A percentile compares a stretch with the other conserved stretches of the same genome.
Evolutionary conservation across 1,140 invertebrate species (phyloP).

Genomic region (Drosophila lini): DNA sequence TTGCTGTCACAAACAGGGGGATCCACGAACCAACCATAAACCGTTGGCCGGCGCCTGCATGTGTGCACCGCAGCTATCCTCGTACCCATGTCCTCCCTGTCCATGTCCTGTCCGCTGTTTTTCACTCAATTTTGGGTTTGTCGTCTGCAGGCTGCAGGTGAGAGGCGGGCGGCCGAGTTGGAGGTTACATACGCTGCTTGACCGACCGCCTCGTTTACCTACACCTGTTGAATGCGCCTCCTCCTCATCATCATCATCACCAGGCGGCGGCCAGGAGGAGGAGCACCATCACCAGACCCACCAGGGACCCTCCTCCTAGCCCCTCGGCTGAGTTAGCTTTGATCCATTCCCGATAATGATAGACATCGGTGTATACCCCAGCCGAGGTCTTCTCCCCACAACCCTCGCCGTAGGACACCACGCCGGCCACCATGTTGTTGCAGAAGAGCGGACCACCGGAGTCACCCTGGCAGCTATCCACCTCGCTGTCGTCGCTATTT

Average conservation of each 20-base stretch:
- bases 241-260: neutral
- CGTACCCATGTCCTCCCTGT: neutral
- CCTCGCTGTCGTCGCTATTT: constrained; percentile 33
- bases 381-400: constrained; percentile 88
- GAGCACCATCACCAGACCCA: too few relatives aligned
- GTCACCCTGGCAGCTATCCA: constrained; percentile 72
- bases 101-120: constrained; percentile 29
- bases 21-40: constrained; percentile 48
- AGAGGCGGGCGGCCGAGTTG: neutral
- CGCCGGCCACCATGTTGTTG: constrained; percentile 84
- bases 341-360: constrained; percentile 86
- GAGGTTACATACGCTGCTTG: neutral
- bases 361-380: constrained; percentile 90
- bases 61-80: constrained; percentile 41
- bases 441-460: constrained; percentile 72
- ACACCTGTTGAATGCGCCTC: constrained; percentile 14
- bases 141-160: constrained; percentile 48
- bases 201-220: neutral
- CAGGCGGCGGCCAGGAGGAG: neutral
- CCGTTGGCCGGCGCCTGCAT: constrained; percentile 21
- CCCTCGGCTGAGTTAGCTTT: too few relatives aligned
- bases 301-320: neutral
- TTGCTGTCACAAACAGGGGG: constrained; percentile 68
- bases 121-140: constrained; percentile 70
- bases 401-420: constrained; percentile 89